Evolutionary conservation across 2,797 vertebrate species (phyloP).

Genomic region (Mus minutoides): DNA sequence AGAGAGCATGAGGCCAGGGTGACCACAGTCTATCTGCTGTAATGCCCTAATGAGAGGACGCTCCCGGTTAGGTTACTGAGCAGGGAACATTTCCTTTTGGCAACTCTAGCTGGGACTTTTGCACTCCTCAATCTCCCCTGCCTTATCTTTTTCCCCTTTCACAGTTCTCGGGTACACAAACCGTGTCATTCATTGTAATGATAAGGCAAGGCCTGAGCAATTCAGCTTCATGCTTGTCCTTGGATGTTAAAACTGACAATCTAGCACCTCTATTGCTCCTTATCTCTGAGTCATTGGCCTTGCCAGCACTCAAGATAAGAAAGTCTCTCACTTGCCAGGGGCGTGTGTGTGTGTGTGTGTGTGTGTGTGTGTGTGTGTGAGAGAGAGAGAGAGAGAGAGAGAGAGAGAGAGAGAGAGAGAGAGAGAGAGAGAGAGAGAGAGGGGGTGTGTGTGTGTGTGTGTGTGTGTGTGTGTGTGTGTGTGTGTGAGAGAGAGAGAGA

Average conservation of each 20-base stretch:
- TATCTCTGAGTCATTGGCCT: slow-evolving; percentile 80
- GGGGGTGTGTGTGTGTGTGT: no score
- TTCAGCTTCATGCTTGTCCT: slow-evolving; percentile 80
- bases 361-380: not conserved
- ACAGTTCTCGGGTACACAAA: slow-evolving; percentile 69
- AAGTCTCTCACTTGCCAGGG: slow-evolving; percentile 80
- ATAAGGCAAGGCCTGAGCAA: slow-evolving; percentile 77
- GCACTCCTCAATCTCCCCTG: slow-evolving; percentile 69
- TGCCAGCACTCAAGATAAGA: slow-evolving; percentile 85
- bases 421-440: not conserved
- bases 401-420: not conserved
- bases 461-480: no score
- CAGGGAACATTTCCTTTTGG: slow-evolving; percentile 67
- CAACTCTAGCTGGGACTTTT: slow-evolving; percentile 67
- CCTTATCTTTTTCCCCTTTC: slow-evolving; percentile 74
- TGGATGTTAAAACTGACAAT: slow-evolving; percentile 82
- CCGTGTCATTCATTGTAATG: slow-evolving; percentile 71
- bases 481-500: no score
- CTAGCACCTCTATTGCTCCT: slow-evolving; percentile 85
- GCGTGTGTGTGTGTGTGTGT: not conserved
- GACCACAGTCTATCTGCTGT: slow-evolving; percentile 57
- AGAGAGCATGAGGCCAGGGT: not conserved
- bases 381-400: not conserved
- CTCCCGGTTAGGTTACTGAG: slow-evolving; percentile 59
- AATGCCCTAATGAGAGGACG: slow-evolving; percentile 69